Evolutionary conservation across 2,888 invertebrate species (phyloP), one percentile per base, ranked within the genome.

Genomic region (Ormyrus labotus): DNA sequence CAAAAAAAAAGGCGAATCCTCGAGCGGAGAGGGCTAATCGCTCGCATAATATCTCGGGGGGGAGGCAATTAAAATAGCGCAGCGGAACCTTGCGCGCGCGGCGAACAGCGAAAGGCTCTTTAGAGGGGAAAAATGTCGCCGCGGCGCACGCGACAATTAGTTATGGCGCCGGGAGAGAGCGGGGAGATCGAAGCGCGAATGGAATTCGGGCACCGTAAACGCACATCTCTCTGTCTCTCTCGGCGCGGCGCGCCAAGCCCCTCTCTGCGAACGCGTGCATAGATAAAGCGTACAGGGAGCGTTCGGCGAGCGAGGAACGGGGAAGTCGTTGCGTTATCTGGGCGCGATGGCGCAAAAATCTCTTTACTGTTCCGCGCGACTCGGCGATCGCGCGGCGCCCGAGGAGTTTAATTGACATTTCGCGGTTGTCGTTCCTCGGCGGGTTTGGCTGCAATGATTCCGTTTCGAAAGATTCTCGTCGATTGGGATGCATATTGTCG

Each of bases 91-190:
- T n/a, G 6, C 47, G 13, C 53, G 6, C 19, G 13, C 53, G 48
- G 19, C 13, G 34, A 77, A 70, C 77, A 53, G 61, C 53, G 72
- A 73, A 78, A 78, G 72, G 78, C 78, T 78, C 50, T 78, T 78
- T 60, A 72, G 48, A 10, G 48, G n/a, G 9, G 19, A 0, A 0
- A 77, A 64, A 47, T 34, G 55, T 70, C 51, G 47, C 55, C 47
- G 51, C 47, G 51, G 53, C 50, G 50, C 48, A 6, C 51, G 9
- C 34, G 53, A 34, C 48, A 11, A 19, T 19, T 19, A 19, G 19
- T 19, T 19, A 19, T 19, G 19, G 19, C 19, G 19, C 19, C 19
- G 19, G 1, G 19, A 1, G 19, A 19, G 19, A 19, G 19, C 19
- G 19, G 19, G 1, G 19, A 19, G 19, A 19, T 19, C 19, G 19